Conservation (phyloP, 2,113 vertebrate genomes). For the Pipra filicauda region DNA sequence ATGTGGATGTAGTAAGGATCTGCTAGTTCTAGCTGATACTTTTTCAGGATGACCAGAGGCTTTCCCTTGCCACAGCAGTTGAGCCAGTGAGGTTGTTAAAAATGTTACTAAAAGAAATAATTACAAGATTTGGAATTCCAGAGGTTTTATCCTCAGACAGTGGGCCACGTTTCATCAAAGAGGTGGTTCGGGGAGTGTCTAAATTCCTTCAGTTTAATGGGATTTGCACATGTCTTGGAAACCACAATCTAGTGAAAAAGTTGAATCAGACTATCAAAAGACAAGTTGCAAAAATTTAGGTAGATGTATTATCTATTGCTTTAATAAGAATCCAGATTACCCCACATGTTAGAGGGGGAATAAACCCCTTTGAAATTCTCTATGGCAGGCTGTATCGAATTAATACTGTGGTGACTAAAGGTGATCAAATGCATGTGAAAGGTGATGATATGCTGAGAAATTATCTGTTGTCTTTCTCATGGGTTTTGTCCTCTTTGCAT, state of each 20-base stretch:
- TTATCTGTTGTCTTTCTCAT: not conserved
- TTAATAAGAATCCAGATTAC: not conserved
- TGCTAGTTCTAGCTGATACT: not conserved
- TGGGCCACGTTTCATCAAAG: accelerated
- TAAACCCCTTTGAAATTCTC: not conserved
- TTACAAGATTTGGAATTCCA: not conserved
- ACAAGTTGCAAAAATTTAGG: not conserved
- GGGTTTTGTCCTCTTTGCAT: not conserved
- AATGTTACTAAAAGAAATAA: not conserved
- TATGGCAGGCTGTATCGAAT: not conserved
- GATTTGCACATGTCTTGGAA: not conserved
- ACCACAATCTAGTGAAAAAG: not conserved
- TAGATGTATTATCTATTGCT: too few relatives aligned
- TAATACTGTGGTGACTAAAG: not conserved
- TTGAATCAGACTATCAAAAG: not conserved
- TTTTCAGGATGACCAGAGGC: not conserved
- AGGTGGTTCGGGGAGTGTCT: not conserved
- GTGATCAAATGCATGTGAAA: not conserved
- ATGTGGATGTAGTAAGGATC: not conserved
- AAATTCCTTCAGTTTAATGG: not conserved
- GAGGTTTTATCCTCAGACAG: not conserved
- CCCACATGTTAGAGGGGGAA: not conserved
- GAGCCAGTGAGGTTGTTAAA: not conserved
- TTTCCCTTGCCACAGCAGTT: not conserved
- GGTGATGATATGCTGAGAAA: not conserved